Evolutionary conservation across 2,797 vertebrate genomes (phyloP).

Genomic region (Simalia tracyae): DNA sequence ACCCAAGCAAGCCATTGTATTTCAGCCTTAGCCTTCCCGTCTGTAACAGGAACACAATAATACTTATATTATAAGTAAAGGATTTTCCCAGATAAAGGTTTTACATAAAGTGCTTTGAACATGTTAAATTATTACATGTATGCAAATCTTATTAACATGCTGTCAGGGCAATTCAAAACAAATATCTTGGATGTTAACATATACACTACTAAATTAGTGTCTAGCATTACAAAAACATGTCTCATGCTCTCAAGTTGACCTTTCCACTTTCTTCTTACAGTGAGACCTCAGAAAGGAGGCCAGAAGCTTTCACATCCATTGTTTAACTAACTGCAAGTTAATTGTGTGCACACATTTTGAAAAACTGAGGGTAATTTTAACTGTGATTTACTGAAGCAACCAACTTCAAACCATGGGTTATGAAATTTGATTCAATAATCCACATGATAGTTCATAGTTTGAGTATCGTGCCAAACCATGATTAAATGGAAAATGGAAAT

Average conservation of each 20-base stretch:
- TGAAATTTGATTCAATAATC: neutral
- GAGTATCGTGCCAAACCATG: too few species aligned
- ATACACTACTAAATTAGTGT: neutral
- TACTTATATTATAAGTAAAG: neutral
- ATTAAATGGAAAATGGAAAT: neutral
- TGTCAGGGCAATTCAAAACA: neutral
- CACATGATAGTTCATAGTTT: neutral
- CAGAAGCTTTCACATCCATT: neutral
- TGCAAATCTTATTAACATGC: neutral
- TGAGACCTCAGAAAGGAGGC: neutral
- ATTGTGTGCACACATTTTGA: neutral
- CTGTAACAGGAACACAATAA: neutral
- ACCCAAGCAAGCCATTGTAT: neutral
- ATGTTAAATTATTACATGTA: neutral
- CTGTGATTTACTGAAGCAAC: neutral
- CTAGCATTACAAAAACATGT: neutral
- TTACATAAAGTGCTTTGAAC: neutral
- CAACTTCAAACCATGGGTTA: neutral
- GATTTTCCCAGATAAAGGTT: neutral
- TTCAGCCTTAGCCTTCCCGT: neutral
- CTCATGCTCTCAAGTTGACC: neutral
- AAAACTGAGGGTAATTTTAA: neutral
- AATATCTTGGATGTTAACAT: neutral
- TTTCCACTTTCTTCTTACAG: neutral
- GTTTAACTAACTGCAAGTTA: neutral